These are phyloP conservation scores for Myotis yumanensis DNA, from an alignment of 2,113 vertebrate species.

Conservation along the genomic window DNA sequence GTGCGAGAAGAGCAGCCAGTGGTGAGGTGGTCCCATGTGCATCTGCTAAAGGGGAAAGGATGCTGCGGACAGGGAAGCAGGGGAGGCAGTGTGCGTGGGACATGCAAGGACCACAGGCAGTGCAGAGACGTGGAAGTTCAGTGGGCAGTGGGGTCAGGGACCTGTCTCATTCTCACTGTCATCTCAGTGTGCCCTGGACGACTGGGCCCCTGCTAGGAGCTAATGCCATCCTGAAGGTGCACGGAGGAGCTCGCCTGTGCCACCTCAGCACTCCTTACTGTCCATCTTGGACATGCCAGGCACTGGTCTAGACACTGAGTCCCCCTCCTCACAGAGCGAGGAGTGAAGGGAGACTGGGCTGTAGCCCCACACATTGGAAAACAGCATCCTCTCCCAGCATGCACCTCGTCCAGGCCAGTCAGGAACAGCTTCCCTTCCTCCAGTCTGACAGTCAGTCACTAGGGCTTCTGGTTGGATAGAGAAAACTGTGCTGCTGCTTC, in stretches of 20 bases:
- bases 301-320: neutral
- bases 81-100: fast-evolving
- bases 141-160: neutral
- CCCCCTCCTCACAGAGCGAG: neutral
- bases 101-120: neutral
- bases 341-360: neutral
- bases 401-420: neutral
- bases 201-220: too few relatives aligned
- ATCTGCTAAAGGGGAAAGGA: neutral
- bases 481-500: too few relatives aligned
- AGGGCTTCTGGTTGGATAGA: neutral
- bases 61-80: too few relatives aligned
- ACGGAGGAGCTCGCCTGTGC: fast-evolving
- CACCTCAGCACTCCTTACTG: neutral
- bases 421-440: neutral
- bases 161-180: neutral
- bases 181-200: fast-evolving
- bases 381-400: too few relatives aligned
- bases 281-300: neutral
- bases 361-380: neutral
- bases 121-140: fast-evolving
- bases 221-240: neutral
- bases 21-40: fast-evolving
- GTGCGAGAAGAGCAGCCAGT: neutral
- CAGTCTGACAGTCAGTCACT: neutral